phyloP scores from a whole-genome alignment of 2,797 vertebrate genomes.

The Enteromius anoplus region DNA sequence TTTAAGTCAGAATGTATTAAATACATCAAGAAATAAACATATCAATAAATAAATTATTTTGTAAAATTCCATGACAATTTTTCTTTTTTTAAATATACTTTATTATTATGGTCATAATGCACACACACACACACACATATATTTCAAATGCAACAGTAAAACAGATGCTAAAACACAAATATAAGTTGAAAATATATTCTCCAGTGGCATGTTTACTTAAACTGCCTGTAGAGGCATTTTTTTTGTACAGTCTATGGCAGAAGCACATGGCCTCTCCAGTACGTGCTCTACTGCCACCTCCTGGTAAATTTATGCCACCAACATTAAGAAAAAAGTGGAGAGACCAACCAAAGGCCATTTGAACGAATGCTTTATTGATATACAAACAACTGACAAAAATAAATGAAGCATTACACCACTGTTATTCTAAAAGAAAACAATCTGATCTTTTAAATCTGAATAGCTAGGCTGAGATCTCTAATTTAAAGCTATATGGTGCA shows the following conservation, averaged over 20 bases:
- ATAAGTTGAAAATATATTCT: neutral
- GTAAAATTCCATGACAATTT: too few species aligned
- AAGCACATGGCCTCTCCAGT: neutral
- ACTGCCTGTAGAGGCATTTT: neutral
- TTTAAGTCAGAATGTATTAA: too few species aligned
- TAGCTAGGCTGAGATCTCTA: conserved; percentile 58
- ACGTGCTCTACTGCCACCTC: neutral
- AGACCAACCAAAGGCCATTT: conserved; percentile 60
- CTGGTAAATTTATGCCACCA: neutral
- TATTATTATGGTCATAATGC: neutral
- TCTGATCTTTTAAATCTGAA: conserved; percentile 69
- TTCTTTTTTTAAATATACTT: too few species aligned
- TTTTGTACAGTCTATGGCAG: too few species aligned
- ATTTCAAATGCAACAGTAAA: neutral
- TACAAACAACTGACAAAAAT: conserved; percentile 72
- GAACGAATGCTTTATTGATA: conserved; percentile 85
- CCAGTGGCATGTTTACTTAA: neutral
- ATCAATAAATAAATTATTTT: too few species aligned
- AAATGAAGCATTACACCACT: conserved; percentile 62
- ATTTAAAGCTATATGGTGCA: conserved; percentile 67
- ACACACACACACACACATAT: too few species aligned
- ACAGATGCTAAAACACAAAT: neutral
- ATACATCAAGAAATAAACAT: too few species aligned
- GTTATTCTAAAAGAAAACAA: conserved; percentile 55
- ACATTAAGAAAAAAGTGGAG: neutral